Percentiles rank a stretch among this genome's conserved stretches.
Conservation (phyloP, 2,888 invertebrate genomes). For the Drosophila austrosaltans region DNA sequence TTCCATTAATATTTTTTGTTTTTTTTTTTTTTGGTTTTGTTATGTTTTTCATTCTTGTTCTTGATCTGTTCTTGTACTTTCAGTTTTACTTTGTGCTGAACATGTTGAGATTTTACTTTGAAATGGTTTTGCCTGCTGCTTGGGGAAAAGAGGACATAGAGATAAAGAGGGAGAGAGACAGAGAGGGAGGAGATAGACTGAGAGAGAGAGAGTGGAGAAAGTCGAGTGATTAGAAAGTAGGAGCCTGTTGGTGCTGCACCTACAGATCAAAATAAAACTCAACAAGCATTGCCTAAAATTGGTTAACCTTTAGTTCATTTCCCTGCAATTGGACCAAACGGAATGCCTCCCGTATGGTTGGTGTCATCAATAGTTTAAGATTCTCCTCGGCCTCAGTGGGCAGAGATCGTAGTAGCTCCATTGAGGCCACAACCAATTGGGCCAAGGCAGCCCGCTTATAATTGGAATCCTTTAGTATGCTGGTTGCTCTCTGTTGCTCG, state of each 20-base stretch:
- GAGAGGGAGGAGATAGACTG: slow-evolving; percentile 7
- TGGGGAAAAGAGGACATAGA: slow-evolving; percentile 29
- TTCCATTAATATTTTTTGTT: neutral
- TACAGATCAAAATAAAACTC: slow-evolving; percentile 83
- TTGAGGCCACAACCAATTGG: slow-evolving; percentile 92
- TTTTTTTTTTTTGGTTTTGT: too few species aligned
- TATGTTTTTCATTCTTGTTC: neutral
- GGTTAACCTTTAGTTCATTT: slow-evolving; percentile 83
- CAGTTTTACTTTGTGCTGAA: slow-evolving; percentile 57
- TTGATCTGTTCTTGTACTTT: slow-evolving; percentile 56
- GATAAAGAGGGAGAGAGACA: slow-evolving; percentile 17
- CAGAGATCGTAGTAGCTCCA: slow-evolving; percentile 89
- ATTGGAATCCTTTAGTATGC: slow-evolving; percentile 94
- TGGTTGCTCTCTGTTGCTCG: slow-evolving; percentile 91
- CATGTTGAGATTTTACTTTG: slow-evolving; percentile 82
- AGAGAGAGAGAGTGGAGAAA: neutral
- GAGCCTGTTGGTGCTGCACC: slow-evolving; percentile 57
- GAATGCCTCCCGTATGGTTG: slow-evolving; percentile 83
- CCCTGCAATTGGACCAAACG: slow-evolving; percentile 83
- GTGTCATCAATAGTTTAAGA: slow-evolving; percentile 83
- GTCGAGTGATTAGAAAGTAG: slow-evolving; percentile 21
- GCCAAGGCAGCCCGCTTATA: slow-evolving; percentile 93
- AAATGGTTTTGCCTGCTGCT: slow-evolving; percentile 63
- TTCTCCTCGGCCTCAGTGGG: slow-evolving; percentile 86
- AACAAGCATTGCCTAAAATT: slow-evolving; percentile 83